Evolutionary conservation across 2,113 vertebrate genomes (phyloP), one percentile per base, ranked within the genome.

Genomic region (Cryptomyrus ogoouensis): DNA sequence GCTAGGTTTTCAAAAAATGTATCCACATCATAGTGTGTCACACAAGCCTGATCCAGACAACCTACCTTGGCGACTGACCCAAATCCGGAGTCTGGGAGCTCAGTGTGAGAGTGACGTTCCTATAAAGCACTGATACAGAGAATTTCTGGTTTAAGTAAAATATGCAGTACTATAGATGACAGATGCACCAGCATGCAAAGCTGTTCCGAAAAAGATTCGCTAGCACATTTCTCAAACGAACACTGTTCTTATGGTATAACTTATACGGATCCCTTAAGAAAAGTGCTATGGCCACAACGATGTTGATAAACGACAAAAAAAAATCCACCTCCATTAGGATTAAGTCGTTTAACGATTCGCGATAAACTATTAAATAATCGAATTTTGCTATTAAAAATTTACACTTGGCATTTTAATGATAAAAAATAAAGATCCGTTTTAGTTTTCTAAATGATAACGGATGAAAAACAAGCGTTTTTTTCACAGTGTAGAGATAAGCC

Each of bases 101-200:
- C 46, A 31, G 46, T 53, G 85, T 87, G 49, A 50, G 49, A 27
- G n/a, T 87, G 46, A 50, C 15, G 49, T 27, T 50, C 83, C 83
- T 46, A 84, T 84, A 84, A 84, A 84, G 83, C 83, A 84, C 44
- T 47, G 83, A 84, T 80, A 80, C 74, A 80, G 35, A 80, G 35
- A 80, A 17, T 15, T 87, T 87, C 85, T 85, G 83, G 46, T n/a
- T 52, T 87, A 87, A 87, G 27, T 50, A 87, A 87, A 87, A 87
- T 98, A 98, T 90, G 97, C 97, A 0, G 97, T 98, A 8, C 98
- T 98, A 92, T 98, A 98, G 24, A 98, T 97, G 15, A 98, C 91
- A 15, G 95, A 95, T 89, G 96, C 94, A 6, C 95, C 96, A 0
- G 27, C 70, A 77, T 17, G 15, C 70, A 77, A 39, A 77, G 70